These are phyloP conservation scores for Hanleya hanleyi DNA, from an alignment of 2,888 invertebrate species.

Conservation along the genomic window DNA sequence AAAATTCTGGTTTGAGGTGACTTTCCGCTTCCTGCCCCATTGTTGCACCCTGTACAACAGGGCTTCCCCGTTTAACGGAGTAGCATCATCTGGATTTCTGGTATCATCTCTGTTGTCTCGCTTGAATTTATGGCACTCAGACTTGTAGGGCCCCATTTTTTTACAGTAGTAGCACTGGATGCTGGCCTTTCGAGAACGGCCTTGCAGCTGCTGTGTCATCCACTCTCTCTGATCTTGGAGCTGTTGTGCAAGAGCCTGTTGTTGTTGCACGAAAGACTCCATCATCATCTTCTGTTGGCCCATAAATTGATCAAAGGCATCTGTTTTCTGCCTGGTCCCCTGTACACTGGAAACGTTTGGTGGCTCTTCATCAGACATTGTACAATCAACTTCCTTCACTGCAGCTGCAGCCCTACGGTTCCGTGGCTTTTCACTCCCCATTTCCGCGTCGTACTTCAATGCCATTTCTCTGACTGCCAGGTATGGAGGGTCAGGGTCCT, in stretches of 20 bases:
- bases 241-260: neutral
- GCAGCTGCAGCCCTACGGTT: neutral
- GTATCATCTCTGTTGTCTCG: neutral
- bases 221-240: neutral
- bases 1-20: slow-evolving; percentile 1
- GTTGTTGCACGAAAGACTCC: neutral
- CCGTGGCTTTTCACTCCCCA: neutral
- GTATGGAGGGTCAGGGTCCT: slow-evolving; percentile 74
- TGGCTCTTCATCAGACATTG: too few species aligned
- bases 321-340: neutral
- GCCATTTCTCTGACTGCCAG: neutral
- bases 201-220: neutral
- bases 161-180: neutral
- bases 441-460: neutral
- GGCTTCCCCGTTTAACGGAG: slow-evolving; percentile 8
- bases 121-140: neutral
- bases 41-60: slow-evolving; percentile 15
- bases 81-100: neutral
- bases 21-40: neutral
- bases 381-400: neutral
- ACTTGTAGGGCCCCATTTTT: neutral
- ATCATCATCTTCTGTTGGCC: neutral
- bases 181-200: neutral
- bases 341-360: too few species aligned
- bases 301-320: neutral